Conservation (phyloP, 2,888 invertebrate species). For the Magallana nippona region DNA sequence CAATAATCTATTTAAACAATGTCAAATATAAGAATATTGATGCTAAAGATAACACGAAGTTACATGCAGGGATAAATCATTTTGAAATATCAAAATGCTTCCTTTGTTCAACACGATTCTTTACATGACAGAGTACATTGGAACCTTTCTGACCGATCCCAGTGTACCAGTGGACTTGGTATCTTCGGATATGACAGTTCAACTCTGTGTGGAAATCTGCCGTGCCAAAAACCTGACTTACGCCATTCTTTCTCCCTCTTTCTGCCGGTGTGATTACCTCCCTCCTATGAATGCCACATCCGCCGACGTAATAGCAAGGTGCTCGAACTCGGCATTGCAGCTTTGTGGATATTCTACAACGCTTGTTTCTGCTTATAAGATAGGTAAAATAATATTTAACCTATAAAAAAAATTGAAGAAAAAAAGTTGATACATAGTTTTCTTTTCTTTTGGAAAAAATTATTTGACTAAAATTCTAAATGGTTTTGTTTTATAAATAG, state of each 20-base stretch:
- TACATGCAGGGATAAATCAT: too few relatives aligned
- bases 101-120: too few relatives aligned
- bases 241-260: not conserved
- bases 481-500: too few relatives aligned
- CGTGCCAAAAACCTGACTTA: not conserved
- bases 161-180: not conserved
- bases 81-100: too few relatives aligned
- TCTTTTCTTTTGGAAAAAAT: not conserved
- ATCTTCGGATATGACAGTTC: not conserved
- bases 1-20: too few relatives aligned
- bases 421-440: too few relatives aligned
- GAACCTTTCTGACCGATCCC: not conserved
- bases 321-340: not conserved
- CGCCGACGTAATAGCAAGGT: not conserved
- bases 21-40: too few relatives aligned
- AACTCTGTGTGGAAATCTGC: constrained; percentile 35
- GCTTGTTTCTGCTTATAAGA: constrained; percentile 15
- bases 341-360: not conserved
- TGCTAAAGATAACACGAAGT: too few relatives aligned
- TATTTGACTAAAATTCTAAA: too few relatives aligned
- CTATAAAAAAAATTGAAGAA: too few relatives aligned
- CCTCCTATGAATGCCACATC: not conserved
- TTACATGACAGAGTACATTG: too few relatives aligned
- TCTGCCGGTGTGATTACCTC: not conserved
- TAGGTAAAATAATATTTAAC: too few relatives aligned